Base-by-base conservation (phyloP, 1,140 invertebrate species). In the Stegodyphus dumicola region DNA sequence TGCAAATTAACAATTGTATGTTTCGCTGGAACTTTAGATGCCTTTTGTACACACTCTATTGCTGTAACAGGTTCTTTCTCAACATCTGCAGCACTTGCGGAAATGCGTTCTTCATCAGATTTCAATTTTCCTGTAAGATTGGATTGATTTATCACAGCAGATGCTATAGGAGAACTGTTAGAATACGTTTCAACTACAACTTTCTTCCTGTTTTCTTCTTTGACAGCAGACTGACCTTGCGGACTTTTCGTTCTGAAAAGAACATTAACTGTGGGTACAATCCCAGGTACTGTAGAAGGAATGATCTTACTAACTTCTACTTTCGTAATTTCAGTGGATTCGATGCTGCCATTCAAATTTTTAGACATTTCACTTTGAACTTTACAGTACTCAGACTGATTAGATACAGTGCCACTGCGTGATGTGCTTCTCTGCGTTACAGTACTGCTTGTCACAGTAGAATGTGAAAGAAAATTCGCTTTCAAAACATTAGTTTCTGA, bases 141-240 rank as follows among this genome's bases (percentile, higher is more conserved):
- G n/a, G 64, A 17, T 7, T 54, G 15, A 33, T 52, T 84, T 17
- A 77, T 76, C 10, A 84, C 65, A 54, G 81, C 66, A 13, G 81
- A 77, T n/a, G 81, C 53, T n/a, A 76, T 49, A 17, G 81, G 65
- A 75, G 71, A 60, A 52, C n/a, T 49, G 18, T 33, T 74, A 2
- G 81, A 0, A 56, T 11, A 48, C 17, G 81, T 84, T 77, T 84
- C 81, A 56, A 84, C 73, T n/a, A 84, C 51, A 54, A 84, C 81
- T 84, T 84, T 84, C 18, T 84, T 84, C 9, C 81, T 67, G 49
- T 84, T 84, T 69, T 84, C 81, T 52, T 84, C 81, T 53, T 66
- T 84, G 13, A 15, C 69, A n/a, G 65, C 65, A 60, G 15, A 17
- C 6, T 33, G 6, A 5, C 51, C 52, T 54, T 51, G 65, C 17